Conservation (phyloP, 2,888 invertebrate species). For the Rhagium mordax region DNA sequence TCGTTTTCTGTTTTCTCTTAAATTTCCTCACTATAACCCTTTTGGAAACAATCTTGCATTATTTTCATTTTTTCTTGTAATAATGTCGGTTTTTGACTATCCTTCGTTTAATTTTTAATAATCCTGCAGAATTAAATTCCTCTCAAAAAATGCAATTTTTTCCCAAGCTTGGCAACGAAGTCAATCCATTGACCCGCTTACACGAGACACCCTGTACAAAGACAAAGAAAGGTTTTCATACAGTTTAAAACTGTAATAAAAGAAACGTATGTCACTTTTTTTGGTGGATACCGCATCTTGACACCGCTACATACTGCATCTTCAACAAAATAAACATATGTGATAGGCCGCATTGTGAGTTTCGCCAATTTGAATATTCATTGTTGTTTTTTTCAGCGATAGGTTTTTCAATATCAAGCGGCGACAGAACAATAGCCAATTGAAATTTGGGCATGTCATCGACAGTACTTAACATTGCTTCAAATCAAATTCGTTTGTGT, state of each 20-base stretch:
- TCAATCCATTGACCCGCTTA: no score
- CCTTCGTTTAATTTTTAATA: no score
- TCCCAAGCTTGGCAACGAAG: no score
- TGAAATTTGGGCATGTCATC: not conserved
- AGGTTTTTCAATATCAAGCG: not conserved
- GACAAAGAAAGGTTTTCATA: no score
- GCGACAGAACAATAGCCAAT: not conserved
- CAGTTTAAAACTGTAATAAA: not conserved
- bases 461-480: not conserved
- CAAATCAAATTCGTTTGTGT: not conserved
- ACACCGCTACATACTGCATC: not conserved
- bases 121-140: no score
- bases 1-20: no score
- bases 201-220: no score
- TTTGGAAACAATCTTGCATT: no score
- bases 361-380: not conserved
- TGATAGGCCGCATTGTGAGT: not conserved
- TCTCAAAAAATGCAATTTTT: no score
- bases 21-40: no score
- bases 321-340: not conserved
- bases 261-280: not conserved
- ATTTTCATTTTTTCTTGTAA: no score
- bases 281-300: not conserved
- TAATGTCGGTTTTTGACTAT: no score
- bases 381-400: not conserved